Percentiles rank a stretch among this genome's conserved stretches.
These are phyloP conservation scores for Campylomormyrus numenius DNA, from an alignment of 2,113 vertebrate species.

Conservation along the genomic window DNA sequence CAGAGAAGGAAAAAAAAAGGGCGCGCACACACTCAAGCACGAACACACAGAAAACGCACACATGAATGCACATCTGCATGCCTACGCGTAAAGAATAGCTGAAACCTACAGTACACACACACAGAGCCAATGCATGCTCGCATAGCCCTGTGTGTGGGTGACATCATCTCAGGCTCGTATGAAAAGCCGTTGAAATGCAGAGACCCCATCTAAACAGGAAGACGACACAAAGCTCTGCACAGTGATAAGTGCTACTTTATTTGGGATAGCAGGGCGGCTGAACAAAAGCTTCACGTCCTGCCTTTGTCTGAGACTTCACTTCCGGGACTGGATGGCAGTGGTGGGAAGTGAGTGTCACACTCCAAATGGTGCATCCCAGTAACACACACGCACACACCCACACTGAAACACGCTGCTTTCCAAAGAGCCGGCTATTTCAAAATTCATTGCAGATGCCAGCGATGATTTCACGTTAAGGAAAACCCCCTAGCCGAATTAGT, in stretches of 20 bases:
- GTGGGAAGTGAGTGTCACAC: background rate
- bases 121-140: background rate
- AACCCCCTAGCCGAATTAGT: background rate
- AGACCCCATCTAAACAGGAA: background rate
- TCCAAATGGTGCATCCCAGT: background rate
- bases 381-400: background rate
- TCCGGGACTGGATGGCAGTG: background rate
- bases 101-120: conserved; percentile 13
- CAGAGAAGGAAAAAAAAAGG: conserved; percentile 18
- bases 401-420: background rate
- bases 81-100: background rate
- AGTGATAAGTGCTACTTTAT: background rate
- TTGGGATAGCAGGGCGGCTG: background rate
- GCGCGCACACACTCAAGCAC: conserved; percentile 7
- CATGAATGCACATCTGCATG: background rate
- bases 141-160: conserved; percentile 37
- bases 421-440: background rate
- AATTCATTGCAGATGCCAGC: background rate
- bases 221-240: background rate
- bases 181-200: background rate
- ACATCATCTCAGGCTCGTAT: conserved; percentile 43
- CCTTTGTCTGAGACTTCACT: background rate
- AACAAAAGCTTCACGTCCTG: background rate
- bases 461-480: background rate
- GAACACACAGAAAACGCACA: background rate